A percentile compares a stretch with the other conserved stretches of the same genome.
phyloP scores from a whole-genome alignment of 37 sponge, comb jelly and placozoan genomes.

The Eunapius fragilis region DNA sequence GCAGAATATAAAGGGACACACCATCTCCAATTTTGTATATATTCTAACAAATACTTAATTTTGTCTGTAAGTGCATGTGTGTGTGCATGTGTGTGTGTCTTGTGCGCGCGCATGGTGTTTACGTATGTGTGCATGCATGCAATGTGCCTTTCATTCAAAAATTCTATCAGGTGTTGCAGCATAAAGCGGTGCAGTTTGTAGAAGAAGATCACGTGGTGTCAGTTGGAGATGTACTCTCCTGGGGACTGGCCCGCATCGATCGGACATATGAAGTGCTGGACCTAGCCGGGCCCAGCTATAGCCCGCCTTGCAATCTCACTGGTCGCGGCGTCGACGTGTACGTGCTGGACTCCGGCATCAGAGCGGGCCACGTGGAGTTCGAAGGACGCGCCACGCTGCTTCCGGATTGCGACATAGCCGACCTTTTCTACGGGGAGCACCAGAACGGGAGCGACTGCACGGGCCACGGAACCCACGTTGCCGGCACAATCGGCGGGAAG shows the following conservation, averaged over 20 bases:
- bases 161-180: slow-evolving; percentile 15
- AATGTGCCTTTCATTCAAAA: no score
- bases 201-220: slow-evolving; percentile 48
- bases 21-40: no score
- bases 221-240: slow-evolving; percentile 14
- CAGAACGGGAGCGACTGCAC: slow-evolving; percentile 42
- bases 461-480: slow-evolving; percentile 78
- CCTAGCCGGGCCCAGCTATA: neutral
- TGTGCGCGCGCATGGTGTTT: no score
- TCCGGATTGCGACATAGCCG: slow-evolving; percentile 55
- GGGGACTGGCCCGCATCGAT: slow-evolving; percentile 78
- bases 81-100: no score
- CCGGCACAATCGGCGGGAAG: slow-evolving; percentile 66
- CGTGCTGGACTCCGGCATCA: slow-evolving; percentile 77
- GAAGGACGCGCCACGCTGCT: slow-evolving; percentile 23
- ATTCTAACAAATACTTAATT: no score
- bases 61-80: no score
- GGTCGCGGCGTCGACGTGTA: slow-evolving; percentile 80
- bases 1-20: no score
- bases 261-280: slow-evolving; percentile 18
- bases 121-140: no score
- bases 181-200: slow-evolving; percentile 40
- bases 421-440: neutral
- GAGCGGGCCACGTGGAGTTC: slow-evolving; percentile 52
- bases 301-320: slow-evolving; percentile 63